These are phyloP conservation scores for Chaetodon auriga DNA, from an alignment of 2,113 vertebrate species.

Conservation along the genomic window DNA sequence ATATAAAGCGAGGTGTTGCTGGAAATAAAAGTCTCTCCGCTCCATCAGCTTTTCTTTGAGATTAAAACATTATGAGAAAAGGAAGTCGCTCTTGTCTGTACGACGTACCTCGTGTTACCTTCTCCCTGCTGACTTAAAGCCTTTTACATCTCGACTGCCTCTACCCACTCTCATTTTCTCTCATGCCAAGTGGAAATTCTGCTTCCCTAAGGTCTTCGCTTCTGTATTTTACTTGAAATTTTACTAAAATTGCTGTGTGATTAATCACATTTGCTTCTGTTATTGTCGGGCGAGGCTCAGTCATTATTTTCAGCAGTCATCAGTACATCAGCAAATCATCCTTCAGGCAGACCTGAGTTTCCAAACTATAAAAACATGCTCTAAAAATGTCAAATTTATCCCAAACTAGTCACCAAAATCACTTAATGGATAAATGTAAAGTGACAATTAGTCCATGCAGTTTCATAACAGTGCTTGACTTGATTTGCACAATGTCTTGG, in stretches of 20 bases:
- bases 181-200: neutral
- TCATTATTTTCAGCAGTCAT: neutral
- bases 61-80: neutral
- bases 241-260: neutral
- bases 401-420: too few species aligned
- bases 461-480: neutral
- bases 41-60: constrained; percentile 1
- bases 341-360: neutral
- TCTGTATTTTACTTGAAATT: neutral
- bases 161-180: neutral
- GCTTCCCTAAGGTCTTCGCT: neutral
- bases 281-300: neutral
- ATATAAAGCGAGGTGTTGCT: constrained; percentile 23
- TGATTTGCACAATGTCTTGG: neutral
- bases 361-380: neutral
- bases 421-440: too few species aligned
- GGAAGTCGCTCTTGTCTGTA: neutral
- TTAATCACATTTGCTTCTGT: neutral
- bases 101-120: neutral
- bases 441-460: too few species aligned
- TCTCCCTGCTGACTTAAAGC: constrained; percentile 3
- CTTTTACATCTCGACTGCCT: neutral
- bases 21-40: neutral
- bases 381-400: neutral
- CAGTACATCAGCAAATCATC: neutral